Evolutionary conservation across 2,113 vertebrate genomes (phyloP).

Genomic region (Lanius collurio): DNA sequence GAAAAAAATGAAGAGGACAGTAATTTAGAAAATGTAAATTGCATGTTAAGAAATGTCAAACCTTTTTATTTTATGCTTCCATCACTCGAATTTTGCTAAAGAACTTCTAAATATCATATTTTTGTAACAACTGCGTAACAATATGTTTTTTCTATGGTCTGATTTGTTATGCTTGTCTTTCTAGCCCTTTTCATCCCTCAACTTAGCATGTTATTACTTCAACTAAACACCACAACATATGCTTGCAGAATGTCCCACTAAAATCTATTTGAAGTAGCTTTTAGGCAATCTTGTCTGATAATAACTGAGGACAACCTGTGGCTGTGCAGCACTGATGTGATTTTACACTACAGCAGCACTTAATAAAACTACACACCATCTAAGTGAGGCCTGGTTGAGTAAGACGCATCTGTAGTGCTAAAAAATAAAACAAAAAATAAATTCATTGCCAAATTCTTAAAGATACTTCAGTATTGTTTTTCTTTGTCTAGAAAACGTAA

Average conservation of each 20-base stretch:
- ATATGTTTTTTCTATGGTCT: not conserved
- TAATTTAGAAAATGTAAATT: not conserved
- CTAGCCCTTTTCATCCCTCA: not conserved
- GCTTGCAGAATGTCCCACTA: not conserved
- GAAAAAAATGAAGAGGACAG: not conserved
- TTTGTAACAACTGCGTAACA: not conserved
- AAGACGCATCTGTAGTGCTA: not conserved
- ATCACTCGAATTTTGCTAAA: not conserved
- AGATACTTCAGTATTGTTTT: not conserved
- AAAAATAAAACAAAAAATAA: not conserved
- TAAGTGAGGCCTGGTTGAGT: not conserved
- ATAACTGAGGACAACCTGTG: not conserved
- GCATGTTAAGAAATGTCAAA: not conserved
- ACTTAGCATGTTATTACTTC: not conserved
- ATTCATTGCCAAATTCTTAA: not conserved
- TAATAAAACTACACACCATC: not conserved
- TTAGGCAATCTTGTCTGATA: not conserved
- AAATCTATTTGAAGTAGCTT: not conserved
- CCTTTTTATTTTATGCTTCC: not conserved
- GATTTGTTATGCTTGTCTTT: not conserved
- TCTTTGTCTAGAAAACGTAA: not conserved
- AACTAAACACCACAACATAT: not conserved
- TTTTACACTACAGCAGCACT: not conserved
- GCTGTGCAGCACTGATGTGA: not conserved
- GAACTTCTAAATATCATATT: not conserved